Evolutionary conservation across 2,888 invertebrate species (phyloP).

Genomic region (Drosophila fungiperda): DNA sequence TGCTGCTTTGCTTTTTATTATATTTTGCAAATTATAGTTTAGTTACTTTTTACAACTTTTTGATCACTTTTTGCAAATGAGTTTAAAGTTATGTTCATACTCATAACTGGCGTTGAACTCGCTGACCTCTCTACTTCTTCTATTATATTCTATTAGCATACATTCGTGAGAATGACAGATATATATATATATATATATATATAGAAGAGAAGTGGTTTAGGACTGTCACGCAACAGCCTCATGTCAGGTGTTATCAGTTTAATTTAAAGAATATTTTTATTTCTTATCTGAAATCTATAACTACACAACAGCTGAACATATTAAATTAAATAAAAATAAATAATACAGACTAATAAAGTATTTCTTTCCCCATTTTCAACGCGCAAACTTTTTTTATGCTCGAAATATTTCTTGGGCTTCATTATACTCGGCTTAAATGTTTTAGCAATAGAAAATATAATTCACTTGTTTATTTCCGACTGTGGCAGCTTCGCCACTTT

Average conservation of each 20-base stretch:
- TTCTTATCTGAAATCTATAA: slow-evolving; percentile 11
- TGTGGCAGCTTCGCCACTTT: slow-evolving; percentile 5
- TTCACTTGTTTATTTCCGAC: not conserved
- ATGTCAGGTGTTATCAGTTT: slow-evolving; percentile 28
- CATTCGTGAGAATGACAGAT: not conserved
- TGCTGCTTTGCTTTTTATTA: not conserved
- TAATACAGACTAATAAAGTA: not conserved
- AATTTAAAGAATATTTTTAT: slow-evolving; percentile 37
- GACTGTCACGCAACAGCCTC: slow-evolving; percentile 11
- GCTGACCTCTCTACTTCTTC: slow-evolving; percentile 15
- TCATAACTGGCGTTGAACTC: slow-evolving; percentile 21
- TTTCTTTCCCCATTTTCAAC: not conserved
- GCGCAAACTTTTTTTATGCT: not conserved
- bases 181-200: not conserved
- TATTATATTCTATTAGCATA: not conserved
- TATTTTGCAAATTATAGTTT: not conserved
- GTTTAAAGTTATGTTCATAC: not conserved
- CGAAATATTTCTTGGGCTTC: not conserved
- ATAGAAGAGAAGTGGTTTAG: not conserved
- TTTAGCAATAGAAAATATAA: not conserved
- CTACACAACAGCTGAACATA: not conserved
- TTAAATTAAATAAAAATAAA: not conserved
- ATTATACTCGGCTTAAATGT: not conserved
- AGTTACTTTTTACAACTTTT: slow-evolving; percentile 1
- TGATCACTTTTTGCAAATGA: slow-evolving; percentile 16